Percentiles rank a stretch among this genome's conserved stretches.
Conservation (phyloP, 2,888 invertebrate species). For the Thereva unica region DNA sequence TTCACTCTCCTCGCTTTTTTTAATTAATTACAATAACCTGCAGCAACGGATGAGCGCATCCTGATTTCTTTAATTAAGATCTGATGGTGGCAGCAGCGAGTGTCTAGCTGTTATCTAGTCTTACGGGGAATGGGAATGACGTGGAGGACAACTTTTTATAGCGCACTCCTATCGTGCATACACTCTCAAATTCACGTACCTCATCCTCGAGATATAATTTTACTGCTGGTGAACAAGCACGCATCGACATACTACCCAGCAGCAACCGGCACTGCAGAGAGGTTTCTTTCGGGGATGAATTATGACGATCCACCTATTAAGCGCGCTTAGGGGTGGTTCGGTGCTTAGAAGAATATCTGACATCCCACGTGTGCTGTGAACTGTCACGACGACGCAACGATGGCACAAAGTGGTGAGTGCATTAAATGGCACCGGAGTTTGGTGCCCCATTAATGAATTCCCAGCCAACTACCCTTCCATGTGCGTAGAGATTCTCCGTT, state of each 20-base stretch:
- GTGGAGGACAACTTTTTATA: conserved; percentile 14
- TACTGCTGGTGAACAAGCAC: conserved; percentile 1
- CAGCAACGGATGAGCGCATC: conserved; percentile 12
- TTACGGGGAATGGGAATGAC: background rate
- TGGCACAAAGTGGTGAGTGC: conserved; percentile 36
- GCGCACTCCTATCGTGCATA: conserved; percentile 28
- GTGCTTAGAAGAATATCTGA: conserved; percentile 12
- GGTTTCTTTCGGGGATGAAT: conserved; percentile 26
- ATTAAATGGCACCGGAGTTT: conserved; percentile 39
- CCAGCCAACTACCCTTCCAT: conserved; percentile 22
- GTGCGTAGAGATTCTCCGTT: conserved; percentile 15
- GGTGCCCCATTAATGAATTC: conserved; percentile 36
- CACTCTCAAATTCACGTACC: conserved; percentile 12
- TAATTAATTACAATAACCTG: conserved; percentile 29
- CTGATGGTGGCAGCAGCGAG: conserved; percentile 2
- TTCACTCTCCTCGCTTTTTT: conserved; percentile 11
- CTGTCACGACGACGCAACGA: conserved; percentile 24
- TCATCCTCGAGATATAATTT: conserved; percentile 12
- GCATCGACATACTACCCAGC: conserved; percentile 14
- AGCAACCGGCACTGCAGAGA: conserved; percentile 15
- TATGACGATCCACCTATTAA: conserved; percentile 40
- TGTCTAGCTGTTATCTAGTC: conserved; percentile 11
- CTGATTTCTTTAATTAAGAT: conserved; percentile 32
- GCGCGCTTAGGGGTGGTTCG: conserved; percentile 24
- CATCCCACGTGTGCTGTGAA: conserved; percentile 32